Conservation (phyloP, 2,888 invertebrate species). For the Stenodema calcarata region DNA sequence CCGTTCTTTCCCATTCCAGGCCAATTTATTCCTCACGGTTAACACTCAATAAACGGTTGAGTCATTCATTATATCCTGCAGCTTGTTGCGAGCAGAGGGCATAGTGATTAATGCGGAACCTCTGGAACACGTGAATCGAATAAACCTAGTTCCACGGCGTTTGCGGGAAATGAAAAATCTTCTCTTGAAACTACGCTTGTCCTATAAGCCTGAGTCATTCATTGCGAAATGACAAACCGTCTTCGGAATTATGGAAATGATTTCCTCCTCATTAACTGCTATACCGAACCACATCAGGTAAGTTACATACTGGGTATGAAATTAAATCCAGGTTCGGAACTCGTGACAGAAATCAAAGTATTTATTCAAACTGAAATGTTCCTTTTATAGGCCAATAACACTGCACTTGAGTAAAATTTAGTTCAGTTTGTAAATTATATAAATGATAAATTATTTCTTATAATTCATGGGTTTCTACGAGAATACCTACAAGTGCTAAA, state of each 20-base stretch:
- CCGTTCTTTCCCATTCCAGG: not conserved
- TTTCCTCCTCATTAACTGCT: too few relatives aligned
- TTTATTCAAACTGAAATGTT: too few relatives aligned
- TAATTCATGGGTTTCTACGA: too few relatives aligned
- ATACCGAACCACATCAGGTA: too few relatives aligned
- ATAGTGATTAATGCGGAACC: slow-evolving; percentile 30
- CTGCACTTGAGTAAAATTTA: too few relatives aligned
- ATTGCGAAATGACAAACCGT: not conserved
- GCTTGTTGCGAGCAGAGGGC: slow-evolving; percentile 13
- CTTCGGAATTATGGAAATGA: not conserved
- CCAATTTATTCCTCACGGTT: slow-evolving; percentile 23
- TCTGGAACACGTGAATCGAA: slow-evolving; percentile 28
- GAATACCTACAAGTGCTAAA: too few relatives aligned
- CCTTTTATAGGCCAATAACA: too few relatives aligned
- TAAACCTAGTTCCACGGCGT: slow-evolving; percentile 17
- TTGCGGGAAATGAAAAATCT: slow-evolving; percentile 4
- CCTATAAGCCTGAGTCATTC: not conserved
- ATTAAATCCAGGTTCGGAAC: too few relatives aligned
- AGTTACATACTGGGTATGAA: too few relatives aligned
- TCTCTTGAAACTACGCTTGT: not conserved
- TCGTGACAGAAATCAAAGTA: too few relatives aligned
- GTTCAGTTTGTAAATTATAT: too few relatives aligned
- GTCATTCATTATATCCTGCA: slow-evolving; percentile 27
- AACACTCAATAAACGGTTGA: slow-evolving; percentile 32
- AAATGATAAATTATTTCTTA: too few relatives aligned